Percentiles rank a stretch among this genome's conserved stretches.
Evolutionary conservation across 2,888 invertebrate species (phyloP).

Genomic region (Cephus spinipes): DNA sequence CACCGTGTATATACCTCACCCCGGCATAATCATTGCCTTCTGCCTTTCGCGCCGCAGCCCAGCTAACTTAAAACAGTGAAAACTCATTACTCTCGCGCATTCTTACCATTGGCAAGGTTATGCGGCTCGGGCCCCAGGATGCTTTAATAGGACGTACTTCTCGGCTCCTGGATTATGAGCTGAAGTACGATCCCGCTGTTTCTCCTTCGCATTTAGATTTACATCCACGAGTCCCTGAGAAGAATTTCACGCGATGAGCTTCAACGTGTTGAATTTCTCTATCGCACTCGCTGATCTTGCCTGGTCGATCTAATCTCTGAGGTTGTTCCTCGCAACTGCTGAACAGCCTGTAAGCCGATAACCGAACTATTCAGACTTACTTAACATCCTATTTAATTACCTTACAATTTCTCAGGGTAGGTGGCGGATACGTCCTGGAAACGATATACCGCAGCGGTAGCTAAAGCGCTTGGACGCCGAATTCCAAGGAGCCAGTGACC

Average conservation of each 20-base stretch:
- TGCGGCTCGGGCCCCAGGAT: not conserved
- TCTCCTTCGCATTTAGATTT: not conserved
- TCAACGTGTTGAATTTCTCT: not conserved
- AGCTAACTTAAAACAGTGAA: constrained; percentile 3
- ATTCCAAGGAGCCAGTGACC: not conserved
- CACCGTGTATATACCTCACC: not conserved
- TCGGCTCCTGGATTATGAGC: not conserved
- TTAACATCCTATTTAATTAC: not conserved
- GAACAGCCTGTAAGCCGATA: not conserved
- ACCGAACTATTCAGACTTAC: not conserved
- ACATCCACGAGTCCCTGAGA: not conserved
- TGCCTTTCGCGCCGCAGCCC: not conserved
- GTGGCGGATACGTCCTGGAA: not conserved
- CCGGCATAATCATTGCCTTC: not conserved
- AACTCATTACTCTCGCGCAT: constrained; percentile 7
- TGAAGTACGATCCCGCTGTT: not conserved
- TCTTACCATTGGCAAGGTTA: not conserved
- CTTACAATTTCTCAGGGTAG: not conserved
- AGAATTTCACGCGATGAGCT: not conserved
- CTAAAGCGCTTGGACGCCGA: not conserved
- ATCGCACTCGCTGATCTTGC: not conserved
- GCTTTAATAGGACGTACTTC: not conserved
- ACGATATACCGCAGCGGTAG: not conserved
- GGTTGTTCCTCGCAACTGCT: not conserved
- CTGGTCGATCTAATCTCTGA: not conserved